Conservation (phyloP, 2,888 invertebrate genomes). For the Stegophylla sp. region DNA sequence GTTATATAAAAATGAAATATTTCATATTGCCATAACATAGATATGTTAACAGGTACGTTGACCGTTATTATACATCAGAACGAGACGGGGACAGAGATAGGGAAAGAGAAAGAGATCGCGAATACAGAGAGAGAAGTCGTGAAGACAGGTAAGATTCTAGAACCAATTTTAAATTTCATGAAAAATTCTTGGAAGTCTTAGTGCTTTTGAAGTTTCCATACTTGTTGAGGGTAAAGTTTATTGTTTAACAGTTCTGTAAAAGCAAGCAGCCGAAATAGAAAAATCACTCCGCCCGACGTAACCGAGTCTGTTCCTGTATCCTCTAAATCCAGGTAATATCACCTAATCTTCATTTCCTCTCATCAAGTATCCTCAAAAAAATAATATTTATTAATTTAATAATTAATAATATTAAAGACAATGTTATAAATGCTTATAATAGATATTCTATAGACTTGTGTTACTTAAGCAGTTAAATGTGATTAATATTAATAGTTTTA, state of each 20-base stretch:
- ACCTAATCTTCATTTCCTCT: slow-evolving; percentile 55
- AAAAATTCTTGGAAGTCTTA: slow-evolving; percentile 41
- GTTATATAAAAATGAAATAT: slow-evolving; percentile 26
- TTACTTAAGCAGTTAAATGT: slow-evolving; percentile 28
- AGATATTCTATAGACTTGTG: slow-evolving; percentile 52
- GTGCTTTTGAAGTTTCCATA: slow-evolving; percentile 52
- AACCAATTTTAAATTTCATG: slow-evolving; percentile 27
- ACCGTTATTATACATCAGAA: slow-evolving; percentile 60
- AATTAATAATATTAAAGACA: not conserved
- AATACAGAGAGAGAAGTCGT: slow-evolving; percentile 78
- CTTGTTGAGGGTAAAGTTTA: slow-evolving; percentile 57
- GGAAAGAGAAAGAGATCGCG: slow-evolving; percentile 70
- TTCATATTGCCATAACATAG: slow-evolving; percentile 49
- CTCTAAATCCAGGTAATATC: slow-evolving; percentile 68
- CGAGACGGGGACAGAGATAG: slow-evolving; percentile 83
- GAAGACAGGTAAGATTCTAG: slow-evolving; percentile 74
- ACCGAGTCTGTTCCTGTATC: slow-evolving; percentile 66
- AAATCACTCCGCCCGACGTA: slow-evolving; percentile 72
- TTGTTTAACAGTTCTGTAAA: slow-evolving; percentile 63
- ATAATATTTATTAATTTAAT: not conserved
- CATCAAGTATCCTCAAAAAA: slow-evolving; percentile 41
- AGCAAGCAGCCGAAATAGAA: slow-evolving; percentile 65
- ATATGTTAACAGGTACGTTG: slow-evolving; percentile 59
- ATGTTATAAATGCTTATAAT: slow-evolving; percentile 8
- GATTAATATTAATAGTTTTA: not conserved